These are phyloP conservation scores for mouse (Mus musculus) DNA, from an alignment of 2,113 vertebrate genomes.

Conservation along the genomic window GRCm39 chr4:100660501-100661000, in stretches of 20 bases:
- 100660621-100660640: background rate
- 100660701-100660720: background rate
- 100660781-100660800: background rate
- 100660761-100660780: background rate
- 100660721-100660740: background rate
- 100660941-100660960: background rate
- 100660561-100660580: background rate
- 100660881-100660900: background rate
- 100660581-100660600: background rate
- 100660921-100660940: background rate
- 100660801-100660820: background rate
- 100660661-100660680: background rate
- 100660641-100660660: background rate
- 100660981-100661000: background rate
- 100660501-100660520: background rate
- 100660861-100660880: background rate
- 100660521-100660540: background rate
- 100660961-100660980: background rate
- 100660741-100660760: rapidly evolving
- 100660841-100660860: background rate
- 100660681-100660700: background rate
- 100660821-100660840: background rate
- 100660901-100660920: background rate
- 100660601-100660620: background rate
- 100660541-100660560: background rate